Conservation (phyloP, 2,113 vertebrate genomes). For the Melanotaenia duboulayi region DNA sequence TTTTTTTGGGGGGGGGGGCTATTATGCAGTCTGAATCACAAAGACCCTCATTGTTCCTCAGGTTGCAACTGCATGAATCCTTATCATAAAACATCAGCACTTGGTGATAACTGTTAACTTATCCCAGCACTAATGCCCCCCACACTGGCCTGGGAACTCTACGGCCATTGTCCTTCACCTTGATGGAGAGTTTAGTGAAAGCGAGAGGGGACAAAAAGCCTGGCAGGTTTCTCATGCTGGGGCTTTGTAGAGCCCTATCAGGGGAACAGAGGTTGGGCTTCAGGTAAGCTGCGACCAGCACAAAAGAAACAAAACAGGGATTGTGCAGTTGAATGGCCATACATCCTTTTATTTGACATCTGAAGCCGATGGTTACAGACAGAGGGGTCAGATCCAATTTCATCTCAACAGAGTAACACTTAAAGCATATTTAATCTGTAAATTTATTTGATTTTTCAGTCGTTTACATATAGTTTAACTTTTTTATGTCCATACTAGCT, state of each 20-base stretch:
- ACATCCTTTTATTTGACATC: conserved; percentile 63
- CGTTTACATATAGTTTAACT: background rate
- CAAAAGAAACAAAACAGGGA: conserved; percentile 79
- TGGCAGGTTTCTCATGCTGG: conserved; percentile 66
- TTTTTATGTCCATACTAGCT: background rate
- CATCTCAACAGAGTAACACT: conserved; percentile 37
- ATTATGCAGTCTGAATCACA: conserved; percentile 63
- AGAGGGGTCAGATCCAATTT: conserved; percentile 57
- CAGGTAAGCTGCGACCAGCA: conserved; percentile 70
- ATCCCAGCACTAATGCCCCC: conserved; percentile 60
- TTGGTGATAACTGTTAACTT: conserved; percentile 70
- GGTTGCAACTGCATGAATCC: conserved; percentile 41
- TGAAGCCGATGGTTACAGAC: conserved; percentile 61
- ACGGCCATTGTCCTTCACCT: conserved; percentile 67
- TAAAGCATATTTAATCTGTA: conserved; percentile 16
- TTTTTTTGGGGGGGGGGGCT: background rate
- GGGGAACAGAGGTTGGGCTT: conserved; percentile 56
- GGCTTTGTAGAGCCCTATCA: conserved; percentile 66
- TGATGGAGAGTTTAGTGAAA: conserved; percentile 61
- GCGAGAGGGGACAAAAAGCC: conserved; percentile 64
- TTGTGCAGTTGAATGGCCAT: conserved; percentile 72
- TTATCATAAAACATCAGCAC: conserved; percentile 77
- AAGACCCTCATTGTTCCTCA: conserved; percentile 68
- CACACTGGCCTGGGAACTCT: conserved; percentile 70
- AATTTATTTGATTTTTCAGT: conserved; percentile 5